Conservation (phyloP, 2,113 vertebrate species). For the Tragelaphus imberbis region DNA sequence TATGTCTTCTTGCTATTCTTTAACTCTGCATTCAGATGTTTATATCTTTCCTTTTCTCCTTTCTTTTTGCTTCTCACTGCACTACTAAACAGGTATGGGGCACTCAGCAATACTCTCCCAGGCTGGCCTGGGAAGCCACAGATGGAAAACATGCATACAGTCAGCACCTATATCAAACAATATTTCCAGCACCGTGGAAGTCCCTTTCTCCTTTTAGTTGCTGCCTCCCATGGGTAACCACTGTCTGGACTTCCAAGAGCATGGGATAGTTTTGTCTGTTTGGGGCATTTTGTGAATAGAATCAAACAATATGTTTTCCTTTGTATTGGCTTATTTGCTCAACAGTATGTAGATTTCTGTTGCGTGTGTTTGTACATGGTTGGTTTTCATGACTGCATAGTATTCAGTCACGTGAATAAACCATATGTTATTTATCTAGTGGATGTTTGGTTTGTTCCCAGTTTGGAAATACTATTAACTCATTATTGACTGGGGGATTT, state of each 20-base stretch:
- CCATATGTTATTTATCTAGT: not conserved
- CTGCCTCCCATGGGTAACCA: not conserved
- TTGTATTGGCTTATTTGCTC: not conserved
- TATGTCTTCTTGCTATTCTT: too few relatives aligned
- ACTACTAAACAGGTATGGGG: not conserved
- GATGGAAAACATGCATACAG: not conserved
- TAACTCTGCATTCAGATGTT: too few relatives aligned
- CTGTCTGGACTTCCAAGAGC: not conserved
- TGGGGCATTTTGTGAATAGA: not conserved
- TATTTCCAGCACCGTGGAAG: not conserved
- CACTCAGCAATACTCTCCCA: not conserved
- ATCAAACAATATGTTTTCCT: not conserved
- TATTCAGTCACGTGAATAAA: conserved; percentile 49
- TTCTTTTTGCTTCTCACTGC: not conserved
- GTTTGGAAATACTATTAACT: not conserved
- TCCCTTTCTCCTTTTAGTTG: not conserved
- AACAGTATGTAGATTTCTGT: not conserved
- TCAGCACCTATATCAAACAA: not conserved
- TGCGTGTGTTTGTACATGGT: not conserved
- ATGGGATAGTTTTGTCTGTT: not conserved
- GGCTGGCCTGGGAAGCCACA: not conserved
- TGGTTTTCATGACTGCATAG: not conserved
- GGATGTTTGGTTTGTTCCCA: conserved; percentile 31
- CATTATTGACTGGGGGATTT: not conserved
- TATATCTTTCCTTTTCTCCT: too few relatives aligned